These are phyloP conservation scores for Acomys russatus DNA, from an alignment of 2,797 vertebrate species.

Conservation along the genomic window DNA sequence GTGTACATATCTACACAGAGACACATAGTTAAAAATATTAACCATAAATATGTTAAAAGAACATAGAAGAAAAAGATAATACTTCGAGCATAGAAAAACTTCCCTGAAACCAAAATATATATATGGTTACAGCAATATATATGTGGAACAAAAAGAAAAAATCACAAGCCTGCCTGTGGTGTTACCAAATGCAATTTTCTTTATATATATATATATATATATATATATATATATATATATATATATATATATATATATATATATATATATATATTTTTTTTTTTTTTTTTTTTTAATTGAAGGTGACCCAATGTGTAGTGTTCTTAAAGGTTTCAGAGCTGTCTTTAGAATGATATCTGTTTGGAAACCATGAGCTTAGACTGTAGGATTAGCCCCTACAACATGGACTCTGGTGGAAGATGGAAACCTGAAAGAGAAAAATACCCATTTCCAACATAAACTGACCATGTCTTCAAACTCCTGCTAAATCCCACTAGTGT, in stretches of 20 bases:
- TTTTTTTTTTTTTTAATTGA: too few relatives aligned
- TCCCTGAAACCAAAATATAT: not conserved
- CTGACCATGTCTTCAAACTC: not conserved
- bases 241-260: too few relatives aligned
- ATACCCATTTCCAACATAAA: not conserved
- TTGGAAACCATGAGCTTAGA: not conserved
- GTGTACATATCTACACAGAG: not conserved
- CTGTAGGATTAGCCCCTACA: not conserved
- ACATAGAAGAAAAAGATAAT: not conserved
- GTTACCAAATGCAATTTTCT: not conserved
- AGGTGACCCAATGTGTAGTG: not conserved
- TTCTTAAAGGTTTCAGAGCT: not conserved
- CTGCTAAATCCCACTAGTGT: not conserved
- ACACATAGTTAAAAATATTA: not conserved
- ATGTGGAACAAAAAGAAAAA: not conserved
- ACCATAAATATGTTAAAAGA: not conserved
- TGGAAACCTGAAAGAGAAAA: not conserved
- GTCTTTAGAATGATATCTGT: conserved; percentile 1
- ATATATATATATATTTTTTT: too few relatives aligned
- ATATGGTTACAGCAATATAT: not conserved
- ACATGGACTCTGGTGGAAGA: not conserved
- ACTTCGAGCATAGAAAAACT: not conserved
- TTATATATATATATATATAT: too few relatives aligned
- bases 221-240: too few relatives aligned
- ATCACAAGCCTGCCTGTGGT: not conserved